Evolutionary conservation across 2,797 vertebrate species (phyloP).

Genomic region (Benthosema pterotum): DNA sequence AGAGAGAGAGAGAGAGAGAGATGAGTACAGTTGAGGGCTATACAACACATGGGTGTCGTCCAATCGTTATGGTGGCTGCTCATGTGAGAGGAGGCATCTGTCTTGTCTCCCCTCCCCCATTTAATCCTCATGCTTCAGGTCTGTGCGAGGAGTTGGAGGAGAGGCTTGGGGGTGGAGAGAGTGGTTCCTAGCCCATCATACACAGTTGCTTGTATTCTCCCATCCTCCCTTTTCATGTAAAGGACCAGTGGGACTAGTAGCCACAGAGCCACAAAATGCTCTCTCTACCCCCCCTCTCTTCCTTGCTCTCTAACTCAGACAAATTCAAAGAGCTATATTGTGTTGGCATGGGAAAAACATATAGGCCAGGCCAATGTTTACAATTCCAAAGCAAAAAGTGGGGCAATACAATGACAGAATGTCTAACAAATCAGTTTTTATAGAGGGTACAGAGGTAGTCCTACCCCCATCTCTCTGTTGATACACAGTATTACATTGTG

Average conservation of each 20-base stretch:
- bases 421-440: too few relatives aligned
- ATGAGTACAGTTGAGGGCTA: background rate
- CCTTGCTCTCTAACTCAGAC: background rate
- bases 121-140: constrained; percentile 70
- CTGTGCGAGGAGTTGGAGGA: constrained; percentile 63
- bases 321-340: background rate
- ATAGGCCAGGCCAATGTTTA: too few relatives aligned
- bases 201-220: constrained; percentile 25
- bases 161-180: constrained; percentile 33
- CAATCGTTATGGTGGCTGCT: constrained; percentile 62
- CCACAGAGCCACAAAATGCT: background rate
- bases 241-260: constrained; percentile 2
- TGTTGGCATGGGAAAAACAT: too few relatives aligned
- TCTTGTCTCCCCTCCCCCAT: constrained; percentile 75
- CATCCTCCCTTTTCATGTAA: constrained; percentile 27
- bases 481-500: too few relatives aligned
- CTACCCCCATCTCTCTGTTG: background rate
- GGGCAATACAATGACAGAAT: too few relatives aligned
- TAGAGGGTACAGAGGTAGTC: too few relatives aligned
- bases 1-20: constrained; percentile 33
- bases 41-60: constrained; percentile 57
- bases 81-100: constrained; percentile 71
- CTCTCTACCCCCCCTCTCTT: background rate
- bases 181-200: constrained; percentile 1
- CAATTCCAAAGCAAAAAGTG: too few relatives aligned